These are phyloP conservation scores for Aphaenogaster floridana DNA, from an alignment of 1,140 invertebrate species.

Conservation along the genomic window DNA sequence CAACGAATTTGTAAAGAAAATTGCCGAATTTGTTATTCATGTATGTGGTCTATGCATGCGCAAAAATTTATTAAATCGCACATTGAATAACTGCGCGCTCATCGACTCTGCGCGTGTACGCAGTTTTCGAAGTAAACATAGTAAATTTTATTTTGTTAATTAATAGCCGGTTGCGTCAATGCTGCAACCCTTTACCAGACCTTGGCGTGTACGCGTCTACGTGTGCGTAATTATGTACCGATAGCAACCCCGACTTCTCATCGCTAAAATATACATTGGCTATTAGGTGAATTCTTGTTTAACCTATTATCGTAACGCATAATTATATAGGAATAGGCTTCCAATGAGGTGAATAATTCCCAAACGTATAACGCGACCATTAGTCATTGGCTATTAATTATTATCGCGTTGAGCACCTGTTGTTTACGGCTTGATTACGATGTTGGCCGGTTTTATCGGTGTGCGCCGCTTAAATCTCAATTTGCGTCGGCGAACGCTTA, in stretches of 20 bases:
- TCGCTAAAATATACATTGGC: constrained; percentile 47
- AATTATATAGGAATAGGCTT: constrained; percentile 62
- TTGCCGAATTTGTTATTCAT: constrained; percentile 48
- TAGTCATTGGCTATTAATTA: constrained; percentile 63
- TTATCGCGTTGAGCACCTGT: constrained; percentile 59
- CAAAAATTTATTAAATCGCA: constrained; percentile 27
- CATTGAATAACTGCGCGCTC: background rate
- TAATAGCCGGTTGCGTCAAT: background rate
- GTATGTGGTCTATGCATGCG: background rate
- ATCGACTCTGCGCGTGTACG: background rate
- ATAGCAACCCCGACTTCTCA: constrained; percentile 21
- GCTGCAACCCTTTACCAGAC: background rate
- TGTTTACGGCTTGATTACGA: constrained; percentile 59
- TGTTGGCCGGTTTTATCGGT: constrained; percentile 51
- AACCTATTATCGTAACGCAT: constrained; percentile 55
- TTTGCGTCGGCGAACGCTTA: constrained; percentile 13
- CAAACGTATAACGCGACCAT: constrained; percentile 51
- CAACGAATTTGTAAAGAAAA: constrained; percentile 18
- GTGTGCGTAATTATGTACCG: background rate
- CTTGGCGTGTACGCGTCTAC: background rate
- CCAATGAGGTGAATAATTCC: constrained; percentile 62
- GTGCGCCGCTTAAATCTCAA: constrained; percentile 40
- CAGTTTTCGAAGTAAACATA: background rate
- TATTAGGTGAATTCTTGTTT: constrained; percentile 61
- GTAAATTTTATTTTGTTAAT: constrained; percentile 29